Evolutionary conservation across 1,140 invertebrate species (phyloP), one percentile per base, ranked within the genome.

Genomic region (Chrysopa pallens): DNA sequence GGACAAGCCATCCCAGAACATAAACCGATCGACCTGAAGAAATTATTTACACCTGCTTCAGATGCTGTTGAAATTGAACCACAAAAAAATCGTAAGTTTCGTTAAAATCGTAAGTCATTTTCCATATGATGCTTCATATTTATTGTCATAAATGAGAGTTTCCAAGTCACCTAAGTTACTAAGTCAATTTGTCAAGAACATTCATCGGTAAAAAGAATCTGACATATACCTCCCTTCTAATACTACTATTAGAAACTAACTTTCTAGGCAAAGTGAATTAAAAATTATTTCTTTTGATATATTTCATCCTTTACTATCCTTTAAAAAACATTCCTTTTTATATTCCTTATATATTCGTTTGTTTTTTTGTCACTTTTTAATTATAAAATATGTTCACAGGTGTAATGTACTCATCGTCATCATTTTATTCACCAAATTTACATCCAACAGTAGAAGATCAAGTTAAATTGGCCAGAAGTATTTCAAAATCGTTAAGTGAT

Each of bases 401-500:
- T 59, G 90, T 90, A 66, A 79, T 89, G 59, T 95, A 82, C 62
- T 79, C 88, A 9, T 92, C 89, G 37, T 94, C 90, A 11, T 84
- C 87, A 50, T 96, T 95, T 71, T 96, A 94, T 63, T 78, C 84
- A 11, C 76, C 80, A 15, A 76, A 78, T 31, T 68, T 78, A 28
- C 91, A 93, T 62, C 91, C 91, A 2, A 94, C 91, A 1, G 82
- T 96, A 41, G 86, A 93, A 56, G 90, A 96, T 58, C 91, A 96
- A 64, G 88, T 95, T 54, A 78, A 88, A 57, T 67, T 95, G 42
- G 90, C 89, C 36, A 72, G 84, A 36, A 74, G 82, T 56, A 94
- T 96, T 58, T 91, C 89, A 42, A 75, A 80, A 63, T 92, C 87
- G n/a, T 63, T 96, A 50, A 87, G 84, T 50, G 86, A 92, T 54